Conservation (phyloP, 2,888 invertebrate genomes). For the Pammene aurita region DNA sequence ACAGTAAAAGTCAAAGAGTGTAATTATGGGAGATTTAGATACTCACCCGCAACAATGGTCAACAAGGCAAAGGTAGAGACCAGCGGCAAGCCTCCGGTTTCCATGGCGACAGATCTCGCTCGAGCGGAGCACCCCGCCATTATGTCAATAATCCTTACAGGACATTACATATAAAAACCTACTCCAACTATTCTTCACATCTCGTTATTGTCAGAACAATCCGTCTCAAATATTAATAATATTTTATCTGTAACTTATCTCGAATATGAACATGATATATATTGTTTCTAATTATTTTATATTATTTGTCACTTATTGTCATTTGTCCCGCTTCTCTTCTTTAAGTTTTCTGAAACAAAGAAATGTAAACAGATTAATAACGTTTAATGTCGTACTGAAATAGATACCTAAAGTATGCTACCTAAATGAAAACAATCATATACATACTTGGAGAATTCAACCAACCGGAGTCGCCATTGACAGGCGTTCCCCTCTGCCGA, state of each 20-base stretch:
- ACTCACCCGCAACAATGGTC: constrained; percentile 77
- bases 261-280: constrained; percentile 46
- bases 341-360: constrained; percentile 65
- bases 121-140: constrained; percentile 61
- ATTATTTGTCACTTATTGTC: constrained; percentile 55
- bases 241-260: constrained; percentile 51
- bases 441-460: no score
- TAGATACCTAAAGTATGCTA: no score
- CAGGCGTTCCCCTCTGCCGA: no score
- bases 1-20: neutral
- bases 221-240: constrained; percentile 50
- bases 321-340: constrained; percentile 48
- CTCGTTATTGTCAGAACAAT: constrained; percentile 55
- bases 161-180: constrained; percentile 53
- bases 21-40: neutral
- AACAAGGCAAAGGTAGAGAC: constrained; percentile 78
- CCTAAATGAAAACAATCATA: no score
- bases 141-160: constrained; percentile 53
- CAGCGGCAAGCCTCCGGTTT: constrained; percentile 73
- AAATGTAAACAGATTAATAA: constrained; percentile 32
- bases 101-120: constrained; percentile 68
- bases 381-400: no score
- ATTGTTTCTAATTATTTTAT: constrained; percentile 42
- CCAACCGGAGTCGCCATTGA: no score
- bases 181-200: constrained; percentile 57